Base-by-base conservation (phyloP, 2,113 vertebrate genomes). In the Dasyornis broadbenti region DNA sequence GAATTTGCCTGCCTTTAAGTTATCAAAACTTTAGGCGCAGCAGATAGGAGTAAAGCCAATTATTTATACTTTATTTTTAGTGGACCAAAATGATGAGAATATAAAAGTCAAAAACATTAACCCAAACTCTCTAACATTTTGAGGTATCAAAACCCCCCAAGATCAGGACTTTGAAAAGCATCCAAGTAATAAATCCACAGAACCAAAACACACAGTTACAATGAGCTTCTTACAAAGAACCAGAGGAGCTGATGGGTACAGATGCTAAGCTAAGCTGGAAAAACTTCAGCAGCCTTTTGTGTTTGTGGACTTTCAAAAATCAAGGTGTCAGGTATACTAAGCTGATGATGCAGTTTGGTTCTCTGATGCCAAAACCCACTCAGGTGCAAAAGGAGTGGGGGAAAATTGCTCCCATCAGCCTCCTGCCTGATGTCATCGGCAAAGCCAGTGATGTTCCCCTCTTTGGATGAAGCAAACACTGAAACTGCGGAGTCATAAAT, bases 31-130 rank as follows among this genome's bases (percentile, higher is more conserved):
- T 90, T 60, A 93, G 68, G 71, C 44, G 64, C 56, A 78, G 63
- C n/a, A 93, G 95, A 97, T 96, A 95, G 90, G 93, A 95, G 33
- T 79, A 40, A 94, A 88, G 56, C 82, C 68, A 96, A 47, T 92
- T 96, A 93, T 92, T 95, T 90, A 72, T 54, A 45, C 56, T 90
- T 85, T 86, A 37, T 89, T 95, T 96, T 96, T 89, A 95, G 60
- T 79, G 64, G 76, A 81, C 44, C 27, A 71, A 94, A 94, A 92
- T 50, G 19, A 90, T 69, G 72, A 81, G 68, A 94, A 95, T 93
- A 68, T 71, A 92, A 95, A 94, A 94, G 27, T 40, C 42, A 86
- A 81, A 94, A 93, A 84, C 52, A 93, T 93, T 94, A 94, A 90
- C 85, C 56, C 71, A 57, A 94, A 77, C 56, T 78, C 86, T 90